Evolutionary conservation across 1,140 invertebrate genomes (phyloP), one percentile per base, ranked within the genome.

Genomic region (Leptopilina boulardi): DNA sequence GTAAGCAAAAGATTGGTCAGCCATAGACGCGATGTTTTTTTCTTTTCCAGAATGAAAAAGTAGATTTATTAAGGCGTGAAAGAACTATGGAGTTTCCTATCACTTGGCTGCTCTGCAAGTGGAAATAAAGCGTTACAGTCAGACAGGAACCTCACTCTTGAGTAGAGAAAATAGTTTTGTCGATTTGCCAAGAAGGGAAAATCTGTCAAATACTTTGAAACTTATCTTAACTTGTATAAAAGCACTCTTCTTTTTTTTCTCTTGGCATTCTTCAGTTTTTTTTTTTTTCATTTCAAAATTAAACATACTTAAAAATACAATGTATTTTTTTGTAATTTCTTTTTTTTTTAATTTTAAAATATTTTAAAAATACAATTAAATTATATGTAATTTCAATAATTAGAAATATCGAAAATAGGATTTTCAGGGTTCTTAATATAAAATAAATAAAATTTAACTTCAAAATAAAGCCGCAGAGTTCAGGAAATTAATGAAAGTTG

Each of bases 161-260:
- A 51, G 47, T 51, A n/a, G 15, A 4, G 47, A 51, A 51, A 51
- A 51, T 51, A 51, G 47, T 51, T 51, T 51, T 51, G 47, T 51
- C 47, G 47, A 51, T 51, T 51, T 51, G 47, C 47, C 47, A 51
- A 18, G 47, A 51, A 51, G 18, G n/a, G 47, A 51, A 18, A 51
- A 51, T 51, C 47, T 51, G 47, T 51, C 47, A 51, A 51, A 51
- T 51, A 51, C 47, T 51, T 51, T 51, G 47, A 18, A 51, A n/a
- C 47, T 51, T 51, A 18, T 51, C n/a, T 51, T 18, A 51, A 51
- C 15, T 51, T 51, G 47, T n/a, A n/a, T n/a, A 51, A 51, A 51
- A 18, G 47, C 47, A 51, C 15, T 51, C 18, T 51, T 51, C n/a
- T 18, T n/a, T n/a, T n/a, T n/a, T n/a, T n/a, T n/a, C n/a, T n/a